Evolutionary conservation across 2,113 vertebrate species (phyloP).

Genomic region (Martes martes): DNA sequence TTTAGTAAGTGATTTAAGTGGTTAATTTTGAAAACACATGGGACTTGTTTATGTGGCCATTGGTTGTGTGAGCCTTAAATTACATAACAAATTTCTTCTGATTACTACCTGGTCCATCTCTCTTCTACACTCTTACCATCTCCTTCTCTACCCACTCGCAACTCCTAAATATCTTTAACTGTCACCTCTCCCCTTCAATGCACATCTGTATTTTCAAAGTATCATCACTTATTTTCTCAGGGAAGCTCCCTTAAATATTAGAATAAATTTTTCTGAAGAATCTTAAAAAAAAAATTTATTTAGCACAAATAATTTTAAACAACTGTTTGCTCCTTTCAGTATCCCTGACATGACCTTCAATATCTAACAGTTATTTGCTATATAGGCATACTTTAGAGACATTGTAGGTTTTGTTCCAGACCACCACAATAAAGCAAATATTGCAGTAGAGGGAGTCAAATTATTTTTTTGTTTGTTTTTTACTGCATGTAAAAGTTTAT

Average conservation of each 20-base stretch:
- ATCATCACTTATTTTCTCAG: background rate
- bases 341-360: fast-evolving
- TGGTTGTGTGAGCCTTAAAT: background rate
- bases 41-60: background rate
- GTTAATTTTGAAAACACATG: constrained; percentile 1
- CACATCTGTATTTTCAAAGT: background rate
- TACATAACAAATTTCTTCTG: background rate
- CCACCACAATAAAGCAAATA: background rate
- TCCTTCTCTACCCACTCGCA: background rate
- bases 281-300: background rate
- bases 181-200: background rate
- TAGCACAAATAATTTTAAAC: background rate
- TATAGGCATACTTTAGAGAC: background rate
- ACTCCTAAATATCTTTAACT: background rate
- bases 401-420: background rate
- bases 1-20: constrained; percentile 15
- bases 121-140: background rate
- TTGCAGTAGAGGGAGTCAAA: background rate
- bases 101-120: no score
- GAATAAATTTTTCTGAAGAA: background rate
- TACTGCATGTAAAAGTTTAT: background rate
- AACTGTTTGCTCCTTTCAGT: background rate
- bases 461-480: background rate
- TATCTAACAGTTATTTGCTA: background rate
- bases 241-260: background rate